Percentiles rank a stretch among this genome's conserved stretches.
Conservation (phyloP, 37 sponge, comb jelly and placozoan species). For the Petrosia ficiformis region DNA sequence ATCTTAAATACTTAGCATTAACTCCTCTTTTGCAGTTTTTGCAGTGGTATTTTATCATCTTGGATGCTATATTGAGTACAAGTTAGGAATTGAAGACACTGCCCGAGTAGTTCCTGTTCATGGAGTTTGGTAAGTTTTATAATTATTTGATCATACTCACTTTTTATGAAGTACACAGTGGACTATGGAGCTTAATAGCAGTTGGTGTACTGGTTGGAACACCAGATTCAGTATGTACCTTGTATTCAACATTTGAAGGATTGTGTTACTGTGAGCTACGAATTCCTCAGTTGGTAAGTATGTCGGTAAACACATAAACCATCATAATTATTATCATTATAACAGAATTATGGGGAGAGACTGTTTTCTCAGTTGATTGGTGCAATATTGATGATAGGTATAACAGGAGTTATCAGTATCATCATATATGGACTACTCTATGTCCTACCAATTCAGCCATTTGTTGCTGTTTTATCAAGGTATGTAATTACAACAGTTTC, state of each 20-base stretch:
- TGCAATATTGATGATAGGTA: constrained; percentile 18
- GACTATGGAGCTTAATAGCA: constrained; percentile 41
- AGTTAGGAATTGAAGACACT: constrained; percentile 78
- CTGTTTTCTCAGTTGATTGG: constrained; percentile 27
- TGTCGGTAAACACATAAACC: background rate
- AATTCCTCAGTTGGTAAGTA: constrained; percentile 29
- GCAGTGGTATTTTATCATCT: constrained; percentile 87
- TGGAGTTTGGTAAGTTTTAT: constrained; percentile 57
- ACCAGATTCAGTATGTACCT: background rate
- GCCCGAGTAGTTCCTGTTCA: constrained; percentile 89
- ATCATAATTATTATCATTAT: background rate
- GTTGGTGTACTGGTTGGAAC: constrained; percentile 12
- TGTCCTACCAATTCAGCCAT: constrained; percentile 27
- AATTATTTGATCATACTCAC: background rate
- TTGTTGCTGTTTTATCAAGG: constrained; percentile 25
- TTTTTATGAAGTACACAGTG: constrained; percentile 33
- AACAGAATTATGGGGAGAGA: constrained; percentile 7
- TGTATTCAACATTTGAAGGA: constrained; percentile 45
- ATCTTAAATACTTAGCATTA: too few relatives aligned
- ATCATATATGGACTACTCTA: constrained; percentile 33
- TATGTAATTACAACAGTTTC: too few relatives aligned
- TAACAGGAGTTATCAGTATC: constrained; percentile 14
- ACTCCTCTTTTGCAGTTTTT: constrained; percentile 33
- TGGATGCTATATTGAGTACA: constrained; percentile 81
- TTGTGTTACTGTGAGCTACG: constrained; percentile 24